phyloP scores from a whole-genome alignment of 1,140 invertebrate genomes.

The Ylistrum balloti region DNA sequence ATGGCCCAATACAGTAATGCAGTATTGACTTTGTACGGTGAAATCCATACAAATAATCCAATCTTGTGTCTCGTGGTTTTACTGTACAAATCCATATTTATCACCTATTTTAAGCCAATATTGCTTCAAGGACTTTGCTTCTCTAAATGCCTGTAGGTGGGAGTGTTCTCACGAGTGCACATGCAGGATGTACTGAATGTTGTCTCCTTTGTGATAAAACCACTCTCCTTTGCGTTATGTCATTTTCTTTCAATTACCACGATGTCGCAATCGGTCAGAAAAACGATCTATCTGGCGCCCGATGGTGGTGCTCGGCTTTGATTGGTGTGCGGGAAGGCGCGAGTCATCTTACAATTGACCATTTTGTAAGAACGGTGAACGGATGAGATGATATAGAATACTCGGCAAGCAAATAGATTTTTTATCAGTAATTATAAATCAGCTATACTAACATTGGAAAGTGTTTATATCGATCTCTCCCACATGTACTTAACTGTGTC shows the following conservation, averaged over 20 bases:
- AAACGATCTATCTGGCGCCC: background rate
- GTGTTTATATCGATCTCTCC: too few species aligned
- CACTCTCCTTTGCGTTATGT: background rate
- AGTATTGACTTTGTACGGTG: background rate
- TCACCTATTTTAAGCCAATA: too few species aligned
- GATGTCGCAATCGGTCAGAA: background rate
- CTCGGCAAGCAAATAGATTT: too few species aligned
- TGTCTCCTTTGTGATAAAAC: background rate
- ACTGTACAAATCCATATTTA: background rate
- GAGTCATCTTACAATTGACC: background rate
- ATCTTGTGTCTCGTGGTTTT: background rate
- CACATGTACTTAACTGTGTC: too few species aligned
- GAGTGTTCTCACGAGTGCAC: background rate
- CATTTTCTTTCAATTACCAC: conserved; percentile 26
- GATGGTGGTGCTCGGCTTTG: background rate
- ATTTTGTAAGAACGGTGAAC: background rate
- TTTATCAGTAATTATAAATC: too few species aligned
- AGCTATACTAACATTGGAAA: too few species aligned
- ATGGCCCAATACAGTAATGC: background rate
- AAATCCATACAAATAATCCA: background rate
- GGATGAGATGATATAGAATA: too few species aligned
- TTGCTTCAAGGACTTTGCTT: background rate
- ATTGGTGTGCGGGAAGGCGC: background rate
- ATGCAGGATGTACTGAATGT: background rate
- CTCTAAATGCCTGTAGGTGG: background rate